Evolutionary conservation across 2,888 invertebrate genomes (phyloP), one percentile per base, ranked within the genome.

Genomic region (Furcula furcula): DNA sequence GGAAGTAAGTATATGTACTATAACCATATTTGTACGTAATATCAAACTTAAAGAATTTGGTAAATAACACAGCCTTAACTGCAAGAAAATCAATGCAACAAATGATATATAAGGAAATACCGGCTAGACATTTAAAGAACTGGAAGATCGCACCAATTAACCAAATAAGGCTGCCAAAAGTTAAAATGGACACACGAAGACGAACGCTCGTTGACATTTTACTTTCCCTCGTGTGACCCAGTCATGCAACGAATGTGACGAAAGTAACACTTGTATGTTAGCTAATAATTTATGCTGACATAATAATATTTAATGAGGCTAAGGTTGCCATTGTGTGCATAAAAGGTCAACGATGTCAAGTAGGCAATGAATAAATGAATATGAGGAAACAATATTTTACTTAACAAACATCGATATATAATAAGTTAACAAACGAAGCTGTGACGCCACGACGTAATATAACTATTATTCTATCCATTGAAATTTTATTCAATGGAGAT

Each of bases 251-350:
- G 23, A 22, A 12, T 34, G 11, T 42, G 42, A 35, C 42, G 42
- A 35, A 18, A 28, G 15, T 16, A 4, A 13, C 11, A 7, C 31
- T 10, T n/a, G 16, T 28, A 2, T 19, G 51, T 80, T 80, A 72
- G 58, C 53, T 71, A 78, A 81, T 65, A 53, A 44, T 46, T 60
- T 40, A 40, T 29, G 44, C 46, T 76, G 68, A 75, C 60, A 64
- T 68, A 70, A 76, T 54, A 35, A 46, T 47, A 50, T 46, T 55
- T 69, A 84, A 76, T 63, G 76, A 76, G 85, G 85, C 84, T 83
- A 85, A 86, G 85, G 86, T 85, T 85, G 78, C 46, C 46, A 51
- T 46, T 55, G 43, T 46, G 34, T 32, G 28, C 25, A 40, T 30
- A 41, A 42, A 50, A 27, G 50, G 50, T 37, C 44, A 53, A 31